Conservation (phyloP, 2,113 vertebrate species). For the Rutilus rutilus region DNA sequence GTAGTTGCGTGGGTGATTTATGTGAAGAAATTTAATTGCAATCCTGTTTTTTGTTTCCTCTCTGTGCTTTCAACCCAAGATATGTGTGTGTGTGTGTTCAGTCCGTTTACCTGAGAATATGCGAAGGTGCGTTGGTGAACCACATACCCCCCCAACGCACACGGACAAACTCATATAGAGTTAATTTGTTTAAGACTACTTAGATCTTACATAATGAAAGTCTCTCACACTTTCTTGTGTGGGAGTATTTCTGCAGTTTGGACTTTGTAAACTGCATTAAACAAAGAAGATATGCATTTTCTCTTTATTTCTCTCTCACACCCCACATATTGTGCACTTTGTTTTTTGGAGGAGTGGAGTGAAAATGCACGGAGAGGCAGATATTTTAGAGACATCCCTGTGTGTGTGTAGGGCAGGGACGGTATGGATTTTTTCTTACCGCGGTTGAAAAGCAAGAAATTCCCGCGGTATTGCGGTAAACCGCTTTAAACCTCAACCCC, state of each 20-base stretch:
- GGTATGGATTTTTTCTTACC: no score
- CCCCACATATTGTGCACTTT: background rate
- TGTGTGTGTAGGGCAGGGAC: no score
- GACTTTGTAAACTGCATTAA: constrained; percentile 15
- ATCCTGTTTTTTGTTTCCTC: constrained; percentile 3
- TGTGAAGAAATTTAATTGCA: constrained; percentile 15
- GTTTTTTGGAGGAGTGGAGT: background rate
- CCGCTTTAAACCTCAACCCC: no score
- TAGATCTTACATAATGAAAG: constrained; percentile 29
- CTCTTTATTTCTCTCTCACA: background rate
- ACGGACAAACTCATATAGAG: background rate
- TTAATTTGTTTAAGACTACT: constrained; percentile 33
- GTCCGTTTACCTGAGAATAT: background rate
- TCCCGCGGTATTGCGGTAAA: no score
- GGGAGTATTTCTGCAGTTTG: constrained; percentile 33
- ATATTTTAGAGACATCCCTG: background rate
- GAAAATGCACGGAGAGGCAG: background rate
- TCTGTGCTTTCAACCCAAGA: background rate
- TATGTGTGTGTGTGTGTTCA: background rate
- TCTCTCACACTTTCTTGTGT: background rate
- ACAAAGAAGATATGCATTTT: background rate
- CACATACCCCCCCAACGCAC: background rate
- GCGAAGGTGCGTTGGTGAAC: background rate
- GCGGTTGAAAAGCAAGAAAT: no score
- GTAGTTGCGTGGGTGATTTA: constrained; percentile 19